Evolutionary conservation across 2,797 vertebrate species (phyloP).

Genomic region (Neostethus bicornis): DNA sequence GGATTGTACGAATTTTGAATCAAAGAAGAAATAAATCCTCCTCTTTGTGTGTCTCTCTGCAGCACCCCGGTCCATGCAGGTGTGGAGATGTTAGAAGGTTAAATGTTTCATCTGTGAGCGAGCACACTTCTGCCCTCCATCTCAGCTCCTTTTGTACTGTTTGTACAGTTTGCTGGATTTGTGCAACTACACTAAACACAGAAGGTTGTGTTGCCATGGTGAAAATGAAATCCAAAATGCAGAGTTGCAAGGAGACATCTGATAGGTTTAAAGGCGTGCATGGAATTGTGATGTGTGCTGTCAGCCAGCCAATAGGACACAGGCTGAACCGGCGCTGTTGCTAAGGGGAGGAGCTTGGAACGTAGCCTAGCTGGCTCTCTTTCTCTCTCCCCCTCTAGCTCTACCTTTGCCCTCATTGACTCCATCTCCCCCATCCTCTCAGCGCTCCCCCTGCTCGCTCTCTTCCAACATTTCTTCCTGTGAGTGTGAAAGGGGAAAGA

Average conservation of each 20-base stretch:
- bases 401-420: conserved; percentile 79
- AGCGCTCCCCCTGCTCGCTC: conserved; percentile 42
- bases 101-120: conserved; percentile 23
- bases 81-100: conserved; percentile 13
- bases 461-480: conserved; percentile 48
- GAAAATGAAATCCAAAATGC: conserved; percentile 82
- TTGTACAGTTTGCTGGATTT: conserved; percentile 19
- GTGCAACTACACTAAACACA: conserved; percentile 33
- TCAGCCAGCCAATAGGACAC: conserved; percentile 77
- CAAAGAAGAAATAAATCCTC: not conserved
- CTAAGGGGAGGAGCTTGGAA: conserved; percentile 84
- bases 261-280: conserved; percentile 76
- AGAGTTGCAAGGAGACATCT: conserved; percentile 59
- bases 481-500: conserved; percentile 74
- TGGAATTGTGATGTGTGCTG: conserved; percentile 79
- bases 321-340: conserved; percentile 77
- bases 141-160: conserved; percentile 28
- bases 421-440: conserved; percentile 52
- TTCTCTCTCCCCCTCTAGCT: conserved; percentile 60
- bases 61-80: not conserved
- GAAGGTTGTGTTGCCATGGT: conserved; percentile 84
- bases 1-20: not conserved
- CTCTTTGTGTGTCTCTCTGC: not conserved
- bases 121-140: conserved; percentile 7
- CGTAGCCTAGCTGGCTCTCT: conserved; percentile 78